Evolutionary conservation across 2,113 vertebrate genomes (phyloP), one percentile per base, ranked within the genome.

Genomic region (Calonectris borealis): DNA sequence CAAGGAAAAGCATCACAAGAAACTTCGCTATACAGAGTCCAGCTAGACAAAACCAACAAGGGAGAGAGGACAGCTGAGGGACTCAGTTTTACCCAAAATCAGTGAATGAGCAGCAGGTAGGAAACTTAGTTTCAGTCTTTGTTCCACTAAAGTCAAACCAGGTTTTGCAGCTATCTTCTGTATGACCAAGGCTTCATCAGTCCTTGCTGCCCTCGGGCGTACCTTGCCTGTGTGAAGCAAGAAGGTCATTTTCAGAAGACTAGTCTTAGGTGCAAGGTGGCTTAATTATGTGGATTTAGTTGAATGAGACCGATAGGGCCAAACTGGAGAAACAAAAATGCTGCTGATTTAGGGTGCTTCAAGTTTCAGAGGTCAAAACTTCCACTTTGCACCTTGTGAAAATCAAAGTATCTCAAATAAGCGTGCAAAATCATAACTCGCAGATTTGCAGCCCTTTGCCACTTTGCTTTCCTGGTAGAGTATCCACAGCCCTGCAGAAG

Each of bases 371-470:
- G 38, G 13, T 9, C 0, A 0, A 91, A 85, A 62, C 38, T 52
- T 81, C 27, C 8, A 46, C 15, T 84, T 95, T 27, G 8, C 26
- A 17, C 19, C 32, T 18, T 42, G 32, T 77, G 68, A 76, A 88
- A 83, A 60, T 38, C 42, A 44, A 92, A 49, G 16, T 24, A 34
- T 44, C n/a, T 70, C 49, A 58, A 94, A 65, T 22, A 11, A 82
- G 7, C 0, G 0, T 36, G 42, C 16, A 48, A 75, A 93, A 78
- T 49, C 3, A 0, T n/a, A 42, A n/a, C 7, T 79, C 4, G 0
- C 0, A 3, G 15, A 22, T 58, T 62, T 73, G 31, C 24, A 96
- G 52, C 36, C 15, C 15, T 66, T 84, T 83, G 29, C 29, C 48
- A 72, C 40, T 72, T 51, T 2, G 4, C 13, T 66, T 52, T 75